Percentiles rank a stretch among this genome's conserved stretches.
Conservation (phyloP, 2,888 invertebrate genomes). For the Ametastegia equiseti region DNA sequence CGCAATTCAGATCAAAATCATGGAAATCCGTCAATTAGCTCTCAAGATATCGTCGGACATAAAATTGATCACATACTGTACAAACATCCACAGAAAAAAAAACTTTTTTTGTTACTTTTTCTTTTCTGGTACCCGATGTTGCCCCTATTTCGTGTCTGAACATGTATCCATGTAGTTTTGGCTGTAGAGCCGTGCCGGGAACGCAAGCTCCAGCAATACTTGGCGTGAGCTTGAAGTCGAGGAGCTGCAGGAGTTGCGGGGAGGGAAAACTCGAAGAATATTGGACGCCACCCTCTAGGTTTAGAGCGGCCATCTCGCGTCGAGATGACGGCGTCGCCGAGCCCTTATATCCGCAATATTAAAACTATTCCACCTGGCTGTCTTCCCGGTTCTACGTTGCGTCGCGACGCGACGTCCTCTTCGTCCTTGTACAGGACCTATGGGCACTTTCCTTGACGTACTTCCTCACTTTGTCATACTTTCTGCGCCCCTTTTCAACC, state of each 20-base stretch:
- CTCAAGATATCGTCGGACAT: no score
- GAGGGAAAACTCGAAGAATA: constrained; percentile 43
- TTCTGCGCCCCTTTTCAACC: not conserved
- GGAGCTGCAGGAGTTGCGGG: not conserved
- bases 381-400: not conserved
- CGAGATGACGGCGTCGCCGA: constrained; percentile 46
- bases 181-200: not conserved
- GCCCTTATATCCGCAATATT: constrained; percentile 50
- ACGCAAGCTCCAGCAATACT: constrained; percentile 17
- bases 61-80: no score
- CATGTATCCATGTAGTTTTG: not conserved
- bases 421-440: not conserved
- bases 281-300: constrained; percentile 45
- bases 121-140: not conserved
- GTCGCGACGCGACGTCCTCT: not conserved
- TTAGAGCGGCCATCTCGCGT: constrained; percentile 51
- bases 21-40: no score
- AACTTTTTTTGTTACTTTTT: not conserved
- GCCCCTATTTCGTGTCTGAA: not conserved
- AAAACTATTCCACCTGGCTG: constrained; percentile 47
- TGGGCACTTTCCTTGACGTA: not conserved
- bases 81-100: no score
- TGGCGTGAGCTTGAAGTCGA: not conserved
- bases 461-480: not conserved
- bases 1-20: no score